Evolutionary conservation across 2,797 vertebrate species (phyloP).

Genomic region (Takifugu ocellatus): DNA sequence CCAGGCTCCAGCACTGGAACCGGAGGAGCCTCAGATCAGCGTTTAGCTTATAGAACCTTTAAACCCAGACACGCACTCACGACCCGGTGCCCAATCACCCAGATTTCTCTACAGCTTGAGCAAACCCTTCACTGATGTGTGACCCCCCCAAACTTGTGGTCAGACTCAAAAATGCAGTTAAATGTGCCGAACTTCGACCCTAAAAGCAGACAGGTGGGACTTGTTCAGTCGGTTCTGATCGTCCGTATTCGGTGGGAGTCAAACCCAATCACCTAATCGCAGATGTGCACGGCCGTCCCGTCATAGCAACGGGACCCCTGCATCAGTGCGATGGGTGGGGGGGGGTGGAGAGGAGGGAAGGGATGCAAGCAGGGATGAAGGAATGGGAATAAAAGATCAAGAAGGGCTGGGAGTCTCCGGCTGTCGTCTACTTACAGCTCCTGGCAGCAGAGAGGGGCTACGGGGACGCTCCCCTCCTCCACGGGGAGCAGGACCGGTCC

Average conservation of each 20-base stretch:
- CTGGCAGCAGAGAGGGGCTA: conserved; percentile 52
- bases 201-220: too few relatives aligned
- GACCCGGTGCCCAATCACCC: too few relatives aligned
- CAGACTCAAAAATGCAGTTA: too few relatives aligned
- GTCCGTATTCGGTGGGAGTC: background rate
- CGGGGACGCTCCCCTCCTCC: conserved; percentile 48
- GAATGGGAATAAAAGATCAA: conserved; percentile 16
- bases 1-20: conserved; percentile 31
- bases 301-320: conserved; percentile 26
- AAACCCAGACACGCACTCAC: too few relatives aligned
- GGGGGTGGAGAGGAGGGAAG: conserved; percentile 11
- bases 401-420: conserved; percentile 10
- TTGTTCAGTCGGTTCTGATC: too few relatives aligned
- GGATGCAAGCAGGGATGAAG: conserved; percentile 18
- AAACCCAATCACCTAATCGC: background rate
- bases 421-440: conserved; percentile 54
- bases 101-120: too few relatives aligned
- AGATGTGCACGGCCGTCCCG: too few relatives aligned
- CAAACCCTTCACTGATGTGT: too few relatives aligned
- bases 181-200: too few relatives aligned
- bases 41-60: conserved; percentile 6
- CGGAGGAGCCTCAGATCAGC: conserved; percentile 30
- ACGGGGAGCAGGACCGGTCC: conserved; percentile 44
- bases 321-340: conserved; percentile 18
- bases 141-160: too few relatives aligned